Evolutionary conservation across 2,888 invertebrate species (phyloP), one percentile per base, ranked within the genome.

Genomic region (Drosophila paranaensis): DNA sequence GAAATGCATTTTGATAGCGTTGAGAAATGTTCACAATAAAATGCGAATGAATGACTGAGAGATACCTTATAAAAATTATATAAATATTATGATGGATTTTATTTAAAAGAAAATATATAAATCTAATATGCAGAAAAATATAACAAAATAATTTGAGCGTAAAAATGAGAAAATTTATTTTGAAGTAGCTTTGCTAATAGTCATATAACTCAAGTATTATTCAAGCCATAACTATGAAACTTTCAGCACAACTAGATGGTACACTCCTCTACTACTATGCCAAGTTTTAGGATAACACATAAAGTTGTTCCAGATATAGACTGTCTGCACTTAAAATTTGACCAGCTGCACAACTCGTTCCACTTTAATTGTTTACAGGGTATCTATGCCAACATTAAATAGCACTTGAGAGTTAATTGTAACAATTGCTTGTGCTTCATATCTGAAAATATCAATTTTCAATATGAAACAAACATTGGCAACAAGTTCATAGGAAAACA

Each of bases 371-470:
- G 30, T 14, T 11, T 45, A 27, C 33, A 62, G 63, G 63, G 62
- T 48, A 62, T 25, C 55, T 6, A 67, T 50, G n/a, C 13, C 8
- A 25, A 57, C 46, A 63, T 58, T 68, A 64, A 67, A 64, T 48
- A 46, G 33, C 77, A 72, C 61, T 72, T 57, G 62, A 63, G 53
- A 65, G 70, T 72, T 80, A 80, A 81, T 80, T 80, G 81, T 74
- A 68, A 69, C 70, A 60, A 73, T 60, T 74, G 54, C 66, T 74
- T 77, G 61, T 14, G 60, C 55, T 66, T 61, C 77, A 63, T 71
- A 71, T 77, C 71, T 54, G 27, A 77, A 68, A 79, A 77, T 81
- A 81, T 74, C 71, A 79, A 71, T 79, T 66, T 74, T 69, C 45
- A 67, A 64, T 60, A 63, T 67, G 54, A 57, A 58, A 63, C 45